Base-by-base conservation (phyloP, 2,888 invertebrate genomes). In the Colletes collaris region DNA sequence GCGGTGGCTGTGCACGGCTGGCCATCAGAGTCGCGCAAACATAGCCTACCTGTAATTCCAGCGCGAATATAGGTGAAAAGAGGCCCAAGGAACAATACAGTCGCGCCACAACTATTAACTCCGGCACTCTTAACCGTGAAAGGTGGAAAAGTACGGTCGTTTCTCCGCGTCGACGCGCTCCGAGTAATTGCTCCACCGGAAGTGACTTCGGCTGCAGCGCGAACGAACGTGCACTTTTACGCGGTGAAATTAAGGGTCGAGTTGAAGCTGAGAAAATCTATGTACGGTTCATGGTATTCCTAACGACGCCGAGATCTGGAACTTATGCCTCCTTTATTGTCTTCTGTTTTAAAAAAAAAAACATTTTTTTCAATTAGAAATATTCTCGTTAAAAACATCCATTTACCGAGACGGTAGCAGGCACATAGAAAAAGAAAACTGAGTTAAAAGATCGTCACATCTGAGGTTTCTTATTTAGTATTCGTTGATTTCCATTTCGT, bases 71-170 rank as follows among this genome's bases (percentile, higher is more conserved):
- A n/a, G 35, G 1, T 56, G 50, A 7, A 7, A 27, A 7, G 50
- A 16, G 60, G n/a, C 35, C 55, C 27, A 44, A 80, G 66, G 80
- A 56, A 76, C 74, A 75, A 77, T 75, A 71, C 77, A 68, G 65
- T 69, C 50, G 37, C 40, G 75, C 55, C 46, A 63, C 53, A 72
- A 65, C 71, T 78, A 78, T 85, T 78, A 83, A 49, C 71, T 50
- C 27, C 70, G 59, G 64, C 52, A 69, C 65, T 69, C 58, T 55
- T 55, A 68, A 58, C 66, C 44, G 60, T 5, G 71, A 49, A 74
- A 66, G 63, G 50, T 64, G 64, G 56, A 75, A 78, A 79, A 82
- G 65, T 62, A 60, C 35, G 55, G 44, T 13, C 46, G 49, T 63
- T 74, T 55, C 67, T 73, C 64, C 40, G 59, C 63, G 46, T 8